phyloP scores from a whole-genome alignment of 2,888 invertebrate genomes.

The Caenorhabditis angaria region DNA sequence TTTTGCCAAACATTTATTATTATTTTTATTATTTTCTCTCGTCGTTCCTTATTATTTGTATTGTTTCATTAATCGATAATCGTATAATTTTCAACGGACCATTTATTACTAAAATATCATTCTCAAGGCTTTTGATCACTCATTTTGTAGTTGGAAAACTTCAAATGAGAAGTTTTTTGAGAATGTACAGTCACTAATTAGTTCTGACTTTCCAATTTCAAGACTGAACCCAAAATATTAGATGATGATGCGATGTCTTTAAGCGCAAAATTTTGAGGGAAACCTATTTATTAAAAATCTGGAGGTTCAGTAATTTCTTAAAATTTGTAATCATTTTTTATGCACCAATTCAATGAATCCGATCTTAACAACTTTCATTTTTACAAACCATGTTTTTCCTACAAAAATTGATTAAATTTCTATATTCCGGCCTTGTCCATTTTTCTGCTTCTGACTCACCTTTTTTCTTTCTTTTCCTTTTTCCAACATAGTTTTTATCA shows the following conservation, averaged over 20 bases:
- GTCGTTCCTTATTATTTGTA: not conserved
- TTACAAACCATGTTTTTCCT: too few species aligned
- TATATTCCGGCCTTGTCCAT: too few species aligned
- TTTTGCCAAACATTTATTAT: not conserved
- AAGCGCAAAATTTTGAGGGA: not conserved
- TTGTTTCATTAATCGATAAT: not conserved
- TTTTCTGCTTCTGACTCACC: too few species aligned
- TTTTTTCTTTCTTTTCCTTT: too few species aligned
- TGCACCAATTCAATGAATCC: too few species aligned
- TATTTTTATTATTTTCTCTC: not conserved
- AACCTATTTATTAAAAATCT: not conserved
- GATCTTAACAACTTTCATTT: too few species aligned
- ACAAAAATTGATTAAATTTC: too few species aligned
- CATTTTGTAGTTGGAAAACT: not conserved
- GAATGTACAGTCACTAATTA: not conserved
- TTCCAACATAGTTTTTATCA: not conserved
- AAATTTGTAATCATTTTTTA: too few species aligned
- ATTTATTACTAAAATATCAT: not conserved
- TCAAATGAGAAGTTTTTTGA: not conserved
- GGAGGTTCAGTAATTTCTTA: too few species aligned
- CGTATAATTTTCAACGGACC: not conserved
- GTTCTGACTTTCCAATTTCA: not conserved
- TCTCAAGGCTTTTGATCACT: not conserved
- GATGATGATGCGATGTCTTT: not conserved
- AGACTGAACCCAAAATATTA: not conserved